phyloP scores from a whole-genome alignment of 1,140 invertebrate species.

The Bombus consobrinus region DNA sequence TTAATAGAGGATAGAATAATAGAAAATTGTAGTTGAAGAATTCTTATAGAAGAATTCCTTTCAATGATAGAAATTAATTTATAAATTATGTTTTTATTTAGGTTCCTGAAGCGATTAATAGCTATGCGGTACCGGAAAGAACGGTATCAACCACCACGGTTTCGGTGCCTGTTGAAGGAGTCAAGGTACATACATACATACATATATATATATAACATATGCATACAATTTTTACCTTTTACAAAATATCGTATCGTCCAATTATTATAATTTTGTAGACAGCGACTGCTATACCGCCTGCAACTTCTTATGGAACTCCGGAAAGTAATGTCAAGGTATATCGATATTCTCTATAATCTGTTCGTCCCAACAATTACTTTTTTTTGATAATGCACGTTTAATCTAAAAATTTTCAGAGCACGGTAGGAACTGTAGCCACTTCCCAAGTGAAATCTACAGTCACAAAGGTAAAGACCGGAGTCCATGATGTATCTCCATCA shows the following conservation, averaged over 20 bases:
- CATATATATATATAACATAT: background rate
- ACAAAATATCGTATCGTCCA: background rate
- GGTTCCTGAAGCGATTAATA: background rate
- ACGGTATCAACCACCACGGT: background rate
- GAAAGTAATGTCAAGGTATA: constrained; percentile 17
- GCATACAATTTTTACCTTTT: background rate
- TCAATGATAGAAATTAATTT: background rate
- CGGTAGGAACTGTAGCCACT: accelerated
- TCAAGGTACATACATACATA: background rate
- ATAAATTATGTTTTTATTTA: background rate
- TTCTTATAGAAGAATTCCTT: background rate
- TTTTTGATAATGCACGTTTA: too few species aligned
- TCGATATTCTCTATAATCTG: background rate
- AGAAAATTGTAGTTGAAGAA: background rate
- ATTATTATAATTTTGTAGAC: background rate
- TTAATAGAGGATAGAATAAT: background rate
- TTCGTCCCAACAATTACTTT: background rate
- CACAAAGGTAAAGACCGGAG: background rate
- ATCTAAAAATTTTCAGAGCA: background rate
- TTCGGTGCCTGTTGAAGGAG: background rate
- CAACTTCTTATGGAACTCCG: constrained; percentile 47
- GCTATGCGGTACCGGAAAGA: background rate
- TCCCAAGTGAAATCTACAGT: background rate
- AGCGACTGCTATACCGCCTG: background rate
- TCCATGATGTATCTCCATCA: background rate